Percentiles rank a stretch among this genome's conserved stretches.
Evolutionary conservation across 35 echinoderm and acorn worm species (phyloP).

Genomic region (Ptychodera flava): DNA sequence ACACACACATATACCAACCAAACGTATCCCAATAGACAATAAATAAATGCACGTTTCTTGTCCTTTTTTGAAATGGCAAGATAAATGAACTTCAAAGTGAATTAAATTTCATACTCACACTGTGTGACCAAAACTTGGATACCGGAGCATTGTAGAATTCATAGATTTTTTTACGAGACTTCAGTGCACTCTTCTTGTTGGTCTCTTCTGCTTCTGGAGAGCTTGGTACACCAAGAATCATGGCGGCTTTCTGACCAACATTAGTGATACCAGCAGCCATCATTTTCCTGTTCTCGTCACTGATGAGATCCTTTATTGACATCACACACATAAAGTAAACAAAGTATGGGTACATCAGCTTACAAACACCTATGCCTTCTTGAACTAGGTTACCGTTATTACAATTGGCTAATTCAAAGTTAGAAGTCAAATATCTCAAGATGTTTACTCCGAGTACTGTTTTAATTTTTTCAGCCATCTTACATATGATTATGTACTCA

Average conservation of each 20-base stretch:
- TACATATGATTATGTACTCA: too few relatives aligned
- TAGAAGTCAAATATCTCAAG: too few relatives aligned
- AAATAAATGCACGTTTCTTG: too few relatives aligned
- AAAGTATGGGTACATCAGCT: too few relatives aligned
- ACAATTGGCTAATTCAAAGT: too few relatives aligned
- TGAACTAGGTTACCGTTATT: not conserved
- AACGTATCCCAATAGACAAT: too few relatives aligned
- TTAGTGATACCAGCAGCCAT: not conserved
- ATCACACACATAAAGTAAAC: not conserved
- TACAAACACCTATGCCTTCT: not conserved
- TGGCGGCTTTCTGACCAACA: not conserved
- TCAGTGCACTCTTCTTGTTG: constrained; percentile 51
- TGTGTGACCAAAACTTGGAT: constrained; percentile 86
- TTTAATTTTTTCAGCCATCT: too few relatives aligned
- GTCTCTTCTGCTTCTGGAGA: not conserved
- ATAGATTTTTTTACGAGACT: constrained; percentile 83
- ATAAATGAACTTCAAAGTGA: too few relatives aligned
- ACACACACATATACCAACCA: too few relatives aligned
- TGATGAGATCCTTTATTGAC: not conserved
- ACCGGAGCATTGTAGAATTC: constrained; percentile 97
- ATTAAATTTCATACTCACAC: constrained; percentile 69
- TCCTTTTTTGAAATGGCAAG: too few relatives aligned
- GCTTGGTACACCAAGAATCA: not conserved
- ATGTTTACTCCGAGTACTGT: too few relatives aligned
- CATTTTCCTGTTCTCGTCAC: not conserved